These are phyloP conservation scores for Scaptomyza caliginosa DNA, from an alignment of 2,888 invertebrate genomes.

Conservation along the genomic window DNA sequence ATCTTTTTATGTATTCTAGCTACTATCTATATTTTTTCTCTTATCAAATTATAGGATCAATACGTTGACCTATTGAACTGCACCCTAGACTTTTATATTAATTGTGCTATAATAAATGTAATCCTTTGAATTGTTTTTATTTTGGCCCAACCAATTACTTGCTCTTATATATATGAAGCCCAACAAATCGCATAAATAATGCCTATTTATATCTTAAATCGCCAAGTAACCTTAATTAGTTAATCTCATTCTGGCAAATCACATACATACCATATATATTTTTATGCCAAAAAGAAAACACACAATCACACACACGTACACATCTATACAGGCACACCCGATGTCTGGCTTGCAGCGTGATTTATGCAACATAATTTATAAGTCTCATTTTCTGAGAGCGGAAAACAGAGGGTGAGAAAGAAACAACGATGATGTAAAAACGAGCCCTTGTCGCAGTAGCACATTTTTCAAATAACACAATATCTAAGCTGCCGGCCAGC, in stretches of 20 bases:
- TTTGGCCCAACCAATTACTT: background rate
- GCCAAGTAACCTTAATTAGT: constrained; percentile 20
- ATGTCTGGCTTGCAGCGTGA: constrained; percentile 39
- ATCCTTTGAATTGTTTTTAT: background rate
- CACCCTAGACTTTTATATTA: background rate
- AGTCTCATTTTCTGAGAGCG: constrained; percentile 53
- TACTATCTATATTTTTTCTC: background rate
- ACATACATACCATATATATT: constrained; percentile 10
- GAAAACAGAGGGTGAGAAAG: background rate
- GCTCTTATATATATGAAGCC: background rate
- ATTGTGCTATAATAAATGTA: background rate
- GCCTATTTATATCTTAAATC: background rate
- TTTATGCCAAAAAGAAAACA: background rate
- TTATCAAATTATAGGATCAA: background rate
- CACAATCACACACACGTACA: background rate
- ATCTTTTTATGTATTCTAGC: background rate
- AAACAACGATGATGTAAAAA: constrained; percentile 11
- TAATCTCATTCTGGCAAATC: constrained; percentile 13
- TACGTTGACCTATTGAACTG: background rate
- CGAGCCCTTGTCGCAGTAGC: constrained; percentile 13
- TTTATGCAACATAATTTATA: constrained; percentile 72
- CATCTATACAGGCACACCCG: background rate
- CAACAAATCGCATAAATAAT: constrained; percentile 23
- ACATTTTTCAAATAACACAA: constrained; percentile 49
- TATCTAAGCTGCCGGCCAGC: constrained; percentile 18